Percentiles rank a stretch among this genome's conserved stretches.
phyloP scores from a whole-genome alignment of 2,797 vertebrate genomes.

The Neomorphus geoffroyi region DNA sequence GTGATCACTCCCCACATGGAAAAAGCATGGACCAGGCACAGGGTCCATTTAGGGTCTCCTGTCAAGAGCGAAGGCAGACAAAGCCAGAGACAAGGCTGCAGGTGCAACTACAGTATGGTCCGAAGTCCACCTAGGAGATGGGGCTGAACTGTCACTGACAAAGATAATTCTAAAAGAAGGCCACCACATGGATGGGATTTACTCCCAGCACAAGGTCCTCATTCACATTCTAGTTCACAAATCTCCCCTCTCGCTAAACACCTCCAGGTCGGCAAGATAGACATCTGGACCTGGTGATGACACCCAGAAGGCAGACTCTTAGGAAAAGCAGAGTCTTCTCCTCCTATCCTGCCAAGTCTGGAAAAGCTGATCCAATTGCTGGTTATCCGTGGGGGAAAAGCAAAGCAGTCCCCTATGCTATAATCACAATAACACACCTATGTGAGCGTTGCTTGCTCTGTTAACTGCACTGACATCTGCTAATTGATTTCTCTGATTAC shows the following conservation, averaged over 20 bases:
- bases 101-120: not conserved
- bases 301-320: not conserved
- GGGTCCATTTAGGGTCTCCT: not conserved
- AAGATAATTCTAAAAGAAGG: not conserved
- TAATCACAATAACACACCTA: not conserved
- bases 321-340: not conserved
- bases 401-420: not conserved
- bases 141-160: not conserved
- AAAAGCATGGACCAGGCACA: not conserved
- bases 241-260: not conserved
- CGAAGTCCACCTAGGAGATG: not conserved
- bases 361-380: not conserved
- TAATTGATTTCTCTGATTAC: conserved; percentile 58
- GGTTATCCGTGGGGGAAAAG: not conserved
- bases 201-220: not conserved
- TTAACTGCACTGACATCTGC: conserved; percentile 61
- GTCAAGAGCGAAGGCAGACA: not conserved
- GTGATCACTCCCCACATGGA: rapidly evolving
- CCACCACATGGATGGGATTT: not conserved
- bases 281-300: not conserved
- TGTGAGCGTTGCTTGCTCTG: conserved; percentile 17
- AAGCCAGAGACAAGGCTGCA: not conserved
- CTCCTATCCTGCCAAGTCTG: not conserved
- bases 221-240: not conserved
- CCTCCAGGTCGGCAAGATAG: not conserved